Base-by-base conservation (phyloP, 2,797 vertebrate genomes). In the Schizothorax lantsangensis region DNA sequence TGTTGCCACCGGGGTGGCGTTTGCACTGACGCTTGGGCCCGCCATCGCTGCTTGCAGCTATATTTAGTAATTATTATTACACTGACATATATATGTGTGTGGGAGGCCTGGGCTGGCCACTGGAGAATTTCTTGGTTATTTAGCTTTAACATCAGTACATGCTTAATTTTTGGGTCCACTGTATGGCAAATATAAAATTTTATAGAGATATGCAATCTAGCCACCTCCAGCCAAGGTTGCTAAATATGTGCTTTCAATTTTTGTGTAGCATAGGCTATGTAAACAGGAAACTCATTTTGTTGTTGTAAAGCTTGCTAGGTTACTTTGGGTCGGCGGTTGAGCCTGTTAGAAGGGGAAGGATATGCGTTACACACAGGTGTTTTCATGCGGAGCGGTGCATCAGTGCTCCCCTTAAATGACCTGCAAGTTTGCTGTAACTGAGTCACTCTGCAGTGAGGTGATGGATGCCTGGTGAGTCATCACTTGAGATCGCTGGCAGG, bases 381-480 rank as follows among this genome's bases (percentile, higher is more conserved):
- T 71, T 23, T 14, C n/a, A 79, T 69, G 36, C 15, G 15, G 5
- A 26, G 62, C 66, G 7, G 78, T 87, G 74, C 74, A 23, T 92
- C 86, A 89, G 81, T 81, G 69, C 68, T 93, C 89, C 88, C 92
- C 92, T 93, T 85, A 88, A 86, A 90, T 88, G 91, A 94, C 92
- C 93, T 74, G 79, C 75, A 75, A 77, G 40, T 89, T 88, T 80
- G 73, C 80, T 84, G 79, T 38, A 79, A 82, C 64, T 90, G 86
- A 88, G 89, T 88, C 66, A 89, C 85, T 86, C 85, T 59, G 83
- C 45, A 84, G 84, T 68, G 52, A 85, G 33, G 75, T 88, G 87
- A 86, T 88, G 85, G 91, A 89, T 85, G 83, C 71, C 81, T 87
- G 81, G 75, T 94, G 93, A 94, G 89, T 94, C 93, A 93, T 73